These are phyloP conservation scores for Micronycteris hirsuta DNA, from an alignment of 2,113 vertebrate genomes.

Conservation along the genomic window DNA sequence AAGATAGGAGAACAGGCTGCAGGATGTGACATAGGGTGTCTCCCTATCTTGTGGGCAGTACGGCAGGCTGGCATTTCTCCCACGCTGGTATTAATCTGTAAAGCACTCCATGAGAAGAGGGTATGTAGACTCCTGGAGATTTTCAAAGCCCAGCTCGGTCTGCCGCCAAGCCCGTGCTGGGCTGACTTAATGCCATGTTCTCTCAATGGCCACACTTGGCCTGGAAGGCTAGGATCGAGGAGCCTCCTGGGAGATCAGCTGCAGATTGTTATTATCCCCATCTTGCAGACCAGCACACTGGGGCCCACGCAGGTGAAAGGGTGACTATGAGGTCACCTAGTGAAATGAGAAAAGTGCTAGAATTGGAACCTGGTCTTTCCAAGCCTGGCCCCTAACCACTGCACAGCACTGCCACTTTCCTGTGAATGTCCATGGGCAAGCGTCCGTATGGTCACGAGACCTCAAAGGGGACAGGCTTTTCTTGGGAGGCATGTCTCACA, in stretches of 20 bases:
- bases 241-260: not conserved
- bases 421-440: not conserved
- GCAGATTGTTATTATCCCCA: not conserved
- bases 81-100: not conserved
- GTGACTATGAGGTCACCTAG: not conserved
- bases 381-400: not conserved
- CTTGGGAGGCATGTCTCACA: not conserved
- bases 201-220: not conserved
- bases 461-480: not conserved
- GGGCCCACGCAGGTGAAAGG: not conserved
- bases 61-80: not conserved
- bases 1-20: not conserved
- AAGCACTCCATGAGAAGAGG: not conserved
- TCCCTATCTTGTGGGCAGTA: not conserved
- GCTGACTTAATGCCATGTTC: not conserved
- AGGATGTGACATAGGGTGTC: fast-evolving
- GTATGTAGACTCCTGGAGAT: not conserved
- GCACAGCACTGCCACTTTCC: fast-evolving
- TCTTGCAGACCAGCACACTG: not conserved
- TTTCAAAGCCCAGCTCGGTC: not conserved
- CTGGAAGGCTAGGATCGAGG: not conserved
- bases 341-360: not conserved
- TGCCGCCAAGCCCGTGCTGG: not conserved
- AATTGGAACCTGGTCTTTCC: not conserved
- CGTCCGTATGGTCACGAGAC: not conserved